These are phyloP conservation scores for Anneissia japonica DNA, from an alignment of 35 echinoderm and acorn worm genomes.

Conservation along the genomic window DNA sequence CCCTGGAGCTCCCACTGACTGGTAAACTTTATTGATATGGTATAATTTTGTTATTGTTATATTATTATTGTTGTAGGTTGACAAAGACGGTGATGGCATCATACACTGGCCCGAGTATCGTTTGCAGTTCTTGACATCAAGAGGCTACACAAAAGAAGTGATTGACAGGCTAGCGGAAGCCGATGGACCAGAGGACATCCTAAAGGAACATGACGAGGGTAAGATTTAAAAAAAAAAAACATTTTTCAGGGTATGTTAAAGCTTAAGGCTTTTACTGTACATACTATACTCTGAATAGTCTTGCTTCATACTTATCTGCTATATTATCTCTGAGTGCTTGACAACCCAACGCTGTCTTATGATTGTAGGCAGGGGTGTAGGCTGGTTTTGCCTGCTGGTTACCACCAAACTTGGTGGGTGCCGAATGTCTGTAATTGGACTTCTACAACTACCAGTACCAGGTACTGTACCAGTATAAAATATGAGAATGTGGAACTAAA, in stretches of 20 bases:
- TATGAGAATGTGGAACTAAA: too few species aligned
- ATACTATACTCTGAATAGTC: background rate
- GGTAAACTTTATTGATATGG: too few species aligned
- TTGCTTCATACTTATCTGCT: background rate
- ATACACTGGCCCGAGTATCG: conserved; percentile 86
- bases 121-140: conserved; percentile 72
- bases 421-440: too few species aligned
- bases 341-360: background rate
- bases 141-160: conserved; percentile 55
- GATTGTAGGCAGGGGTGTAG: too few species aligned
- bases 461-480: background rate
- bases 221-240: background rate
- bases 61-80: background rate
- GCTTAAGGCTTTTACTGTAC: background rate
- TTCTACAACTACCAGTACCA: background rate
- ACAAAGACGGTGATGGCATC: conserved; percentile 17
- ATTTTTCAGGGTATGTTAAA: background rate
- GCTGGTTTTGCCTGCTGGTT: background rate
- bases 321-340: background rate
- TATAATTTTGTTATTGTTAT: too few species aligned
- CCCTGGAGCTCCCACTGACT: too few species aligned
- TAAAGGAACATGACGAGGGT: conserved; percentile 71
- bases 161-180: conserved; percentile 34
- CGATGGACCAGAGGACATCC: conserved; percentile 30
- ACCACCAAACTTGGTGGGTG: background rate